Base-by-base conservation (phyloP, 53 echinoderm and acorn worm genomes). In the Henricia sp. region DNA sequence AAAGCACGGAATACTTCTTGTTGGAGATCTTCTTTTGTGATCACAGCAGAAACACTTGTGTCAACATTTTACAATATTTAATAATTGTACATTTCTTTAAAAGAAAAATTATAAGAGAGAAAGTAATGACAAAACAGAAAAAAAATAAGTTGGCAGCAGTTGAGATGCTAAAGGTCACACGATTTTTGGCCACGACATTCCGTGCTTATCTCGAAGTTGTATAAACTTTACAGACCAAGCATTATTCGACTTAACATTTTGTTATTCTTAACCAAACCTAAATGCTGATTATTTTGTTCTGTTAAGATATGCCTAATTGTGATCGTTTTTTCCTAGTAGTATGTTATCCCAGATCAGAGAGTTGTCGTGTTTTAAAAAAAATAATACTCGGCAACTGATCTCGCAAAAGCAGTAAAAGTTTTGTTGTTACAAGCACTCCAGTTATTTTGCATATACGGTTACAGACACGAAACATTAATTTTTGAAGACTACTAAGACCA, bases 11-110 rank as follows among this genome's bases (percentile, higher is more conserved):
- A 64, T 64, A 40, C 14, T 9, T 43, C 34, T 32, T 33, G 48
- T 24, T 46, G 29, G 80, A 41, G 24, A 43, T 24, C 11, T 63
- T 3, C 60, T n/a, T 25, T 80, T 36, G 34, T 46, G 50, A 78
- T 78, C 64, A 63, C 42, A 62, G 57, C 38, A 37, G 58, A 58
- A 32, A 58, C 26, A 42, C 13, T 60, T 80, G n/a, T 64, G 64
- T 64, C 80, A 64, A 80, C 80, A 30, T 54, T 46, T 48, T 57
- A 58, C 64, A 24, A 62, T 63, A 80, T 80, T 80, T 64, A 62
- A 62, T 30, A 80, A 32, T 80, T 80, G 80, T 63, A 64, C 62
- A 64, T 80, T 80, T 64, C 35, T 63, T 80, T 30, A 80, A 48
- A 21, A 78, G 48, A 58, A 34, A n/a, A n/a, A n/a, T n/a, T 41